A percentile compares a stretch with the other conserved stretches of the same genome.
Conservation (phyloP, 1,140 invertebrate genomes). For the Microplitis mediator region DNA sequence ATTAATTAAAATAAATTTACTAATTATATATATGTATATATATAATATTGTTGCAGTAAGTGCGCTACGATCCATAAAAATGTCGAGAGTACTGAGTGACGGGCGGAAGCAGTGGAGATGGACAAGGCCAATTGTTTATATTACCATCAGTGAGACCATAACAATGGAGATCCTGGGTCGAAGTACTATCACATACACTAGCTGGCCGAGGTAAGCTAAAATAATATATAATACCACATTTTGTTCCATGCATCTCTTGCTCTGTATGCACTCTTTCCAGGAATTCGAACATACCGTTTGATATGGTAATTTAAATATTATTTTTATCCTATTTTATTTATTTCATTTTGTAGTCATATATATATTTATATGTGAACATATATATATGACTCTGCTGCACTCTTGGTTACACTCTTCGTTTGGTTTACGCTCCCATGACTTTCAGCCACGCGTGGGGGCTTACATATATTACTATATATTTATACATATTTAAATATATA, state of each 20-base stretch:
- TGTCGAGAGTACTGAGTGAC: constrained; percentile 59
- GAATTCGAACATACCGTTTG: constrained; percentile 36
- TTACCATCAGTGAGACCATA: constrained; percentile 47
- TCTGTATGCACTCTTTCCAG: constrained; percentile 29
- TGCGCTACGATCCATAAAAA: constrained; percentile 60
- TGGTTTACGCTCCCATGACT: constrained; percentile 31
- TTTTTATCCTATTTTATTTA: constrained; percentile 12
- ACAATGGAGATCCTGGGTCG: constrained; percentile 50
- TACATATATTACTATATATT: constrained; percentile 1
- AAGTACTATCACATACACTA: constrained; percentile 3
- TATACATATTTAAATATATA: background rate
- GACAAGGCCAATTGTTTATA: constrained; percentile 63
- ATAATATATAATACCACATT: constrained; percentile 11
- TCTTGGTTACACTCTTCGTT: constrained; percentile 12
- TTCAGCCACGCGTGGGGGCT: constrained; percentile 13
- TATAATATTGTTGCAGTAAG: background rate
- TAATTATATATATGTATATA: constrained; percentile 5
- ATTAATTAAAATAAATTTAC: background rate
- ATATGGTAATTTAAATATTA: constrained; percentile 33
- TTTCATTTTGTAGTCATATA: background rate
- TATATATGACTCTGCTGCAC: background rate
- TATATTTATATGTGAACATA: background rate
- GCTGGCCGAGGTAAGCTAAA: constrained; percentile 4
- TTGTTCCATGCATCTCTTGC: background rate
- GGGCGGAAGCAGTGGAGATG: constrained; percentile 57